Evolutionary conservation across 2,113 vertebrate genomes (phyloP), one percentile per base, ranked within the genome.

Genomic region (Eleginops maclovinus): DNA sequence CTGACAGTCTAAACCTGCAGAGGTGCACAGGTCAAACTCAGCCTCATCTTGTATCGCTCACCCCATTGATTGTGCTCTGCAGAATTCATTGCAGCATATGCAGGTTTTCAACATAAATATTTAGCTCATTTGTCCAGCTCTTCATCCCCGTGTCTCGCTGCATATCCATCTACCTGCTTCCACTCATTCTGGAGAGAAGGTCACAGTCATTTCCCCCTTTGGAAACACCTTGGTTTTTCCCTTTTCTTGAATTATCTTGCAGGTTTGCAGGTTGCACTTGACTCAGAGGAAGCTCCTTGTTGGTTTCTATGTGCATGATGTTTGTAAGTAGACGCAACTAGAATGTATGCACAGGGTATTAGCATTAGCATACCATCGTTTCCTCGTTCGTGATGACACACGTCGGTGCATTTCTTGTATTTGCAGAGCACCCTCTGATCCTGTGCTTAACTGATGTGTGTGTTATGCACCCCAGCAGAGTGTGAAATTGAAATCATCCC

Each of bases 401-500:
- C 84, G 82, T 78, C 77, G 65, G 85, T 81, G 61, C 36, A 51
- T 84, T 78, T 83, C 68, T 8, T 36, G 31, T 78, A 63, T 75
- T 53, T 75, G 59, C 72, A 70, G 56, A 9, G 7, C 54, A 14
- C 2, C 13, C 46, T 62, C 50, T 43, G 26, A 81, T 51, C 73
- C 68, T 83, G 86, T 79, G 84, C 83, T 87, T 84, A 79, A 59
- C 73, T 69, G 74, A 71, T 79, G 65, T 85, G 82, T 62, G 72
- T 75, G 72, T 79, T 78, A 77, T 43, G 65, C 82, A 81, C 81
- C 83, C 77, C 86, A 90, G 82, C 90, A 84, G 87, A 92, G 90
- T 90, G 90, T 92, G 91, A 93, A 93, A 92, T 93, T 91, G 86
- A 92, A 91, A 90, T 87, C 75, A 64, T 79, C 64, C 87, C 79